Evolutionary conservation across 2,888 invertebrate genomes (phyloP), one percentile per base, ranked within the genome.

Genomic region (Lathronympha strigana): DNA sequence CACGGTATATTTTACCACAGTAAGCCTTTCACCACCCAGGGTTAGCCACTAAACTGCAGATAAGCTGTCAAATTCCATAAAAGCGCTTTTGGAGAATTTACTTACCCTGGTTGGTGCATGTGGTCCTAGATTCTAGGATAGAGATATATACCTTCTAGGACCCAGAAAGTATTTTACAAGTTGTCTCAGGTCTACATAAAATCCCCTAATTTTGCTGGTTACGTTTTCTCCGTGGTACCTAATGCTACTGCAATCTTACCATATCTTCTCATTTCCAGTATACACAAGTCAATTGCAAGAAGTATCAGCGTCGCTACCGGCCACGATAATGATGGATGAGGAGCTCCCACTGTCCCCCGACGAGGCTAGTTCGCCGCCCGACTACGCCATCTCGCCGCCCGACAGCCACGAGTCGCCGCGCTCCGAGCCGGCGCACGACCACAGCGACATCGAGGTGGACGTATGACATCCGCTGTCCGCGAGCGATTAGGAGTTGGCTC

Each of bases 271-370:
- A 33, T 33, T 86, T 85, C 23, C 83, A 90, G 90, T 89, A 13
- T 91, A 86, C 73, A 82, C 87, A 71, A 90, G 87, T 79, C 88
- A 92, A 76, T 81, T 92, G 73, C 87, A 90, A 82, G 91, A 90
- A 69, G 86, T 90, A 21, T 87, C 92, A 0, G 84, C 90, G 0
- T 90, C 91, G 4, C 78, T 93, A 69, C 93, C 93, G 2, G 92
- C 92, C n/a, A 78, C 92, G 6, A 92, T 93, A 78, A 84, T 93
- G 83, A 92, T 93, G 90, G 92, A 92, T 58, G 92, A 92, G 63
- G 90, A 91, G 9, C 71, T 82, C 3, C 73, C 79, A 0, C 81
- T 76, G 0, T 90, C 90, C 19, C 19, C 43, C 19, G 90, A 90
- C 43, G 88, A 89, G 4, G 71, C 82, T 50, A 87, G 86, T 60